Conservation (phyloP, 2,113 vertebrate species). For the Saccopteryx bilineata region DNA sequence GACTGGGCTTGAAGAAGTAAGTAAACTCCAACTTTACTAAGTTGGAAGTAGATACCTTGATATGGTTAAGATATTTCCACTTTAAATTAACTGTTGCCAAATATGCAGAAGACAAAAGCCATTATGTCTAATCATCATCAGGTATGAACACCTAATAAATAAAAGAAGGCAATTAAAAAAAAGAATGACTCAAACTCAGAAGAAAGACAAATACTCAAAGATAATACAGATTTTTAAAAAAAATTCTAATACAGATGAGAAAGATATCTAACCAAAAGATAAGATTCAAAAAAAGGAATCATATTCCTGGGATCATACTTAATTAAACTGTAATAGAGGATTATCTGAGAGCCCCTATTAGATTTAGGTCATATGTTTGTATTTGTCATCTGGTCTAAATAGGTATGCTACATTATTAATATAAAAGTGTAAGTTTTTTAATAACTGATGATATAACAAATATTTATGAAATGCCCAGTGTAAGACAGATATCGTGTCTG, state of each 20-base stretch:
- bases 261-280: neutral
- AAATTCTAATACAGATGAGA: neutral
- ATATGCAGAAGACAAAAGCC: neutral
- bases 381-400: neutral
- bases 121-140: neutral
- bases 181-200: neutral
- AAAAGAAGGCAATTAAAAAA: neutral
- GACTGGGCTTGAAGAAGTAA: neutral
- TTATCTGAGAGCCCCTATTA: neutral
- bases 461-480: neutral
- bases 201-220: neutral
- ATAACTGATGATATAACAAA: neutral
- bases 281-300: conserved; percentile 2
- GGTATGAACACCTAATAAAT: neutral
- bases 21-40: neutral
- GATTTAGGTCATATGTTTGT: neutral
- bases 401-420: neutral
- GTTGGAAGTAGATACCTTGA: neutral
- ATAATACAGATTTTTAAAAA: neutral
- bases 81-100: neutral
- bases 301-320: neutral
- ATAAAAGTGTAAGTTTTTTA: neutral
- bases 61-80: neutral
- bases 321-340: neutral
- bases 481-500: neutral